Conservation (phyloP, 2,113 vertebrate species). For the Actenoides lindsayi region DNA sequence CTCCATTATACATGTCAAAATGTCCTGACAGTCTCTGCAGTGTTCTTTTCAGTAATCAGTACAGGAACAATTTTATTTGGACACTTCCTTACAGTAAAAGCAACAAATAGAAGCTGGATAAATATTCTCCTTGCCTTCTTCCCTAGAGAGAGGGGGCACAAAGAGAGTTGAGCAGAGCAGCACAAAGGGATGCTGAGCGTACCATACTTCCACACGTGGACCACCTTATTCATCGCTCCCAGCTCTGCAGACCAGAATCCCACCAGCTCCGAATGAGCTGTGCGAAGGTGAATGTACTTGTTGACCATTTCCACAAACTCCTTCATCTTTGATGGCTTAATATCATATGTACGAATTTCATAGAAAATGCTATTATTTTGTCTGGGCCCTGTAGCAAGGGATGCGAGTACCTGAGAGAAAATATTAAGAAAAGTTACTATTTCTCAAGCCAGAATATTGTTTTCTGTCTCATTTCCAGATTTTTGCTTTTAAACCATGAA, state of each 20-base stretch:
- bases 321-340: constrained; percentile 83
- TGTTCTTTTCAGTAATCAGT: background rate
- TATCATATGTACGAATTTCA: constrained; percentile 88
- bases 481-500: background rate
- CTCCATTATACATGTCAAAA: background rate
- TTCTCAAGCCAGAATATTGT: background rate
- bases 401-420: constrained; percentile 43
- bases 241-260: constrained; percentile 91
- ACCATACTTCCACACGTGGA: constrained; percentile 95
- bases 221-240: constrained; percentile 83
- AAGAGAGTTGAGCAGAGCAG: background rate
- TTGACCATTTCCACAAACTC: constrained; percentile 83
- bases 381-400: constrained; percentile 78
- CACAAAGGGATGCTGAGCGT: background rate
- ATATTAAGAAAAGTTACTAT: background rate
- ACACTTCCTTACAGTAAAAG: background rate
- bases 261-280: constrained; percentile 85
- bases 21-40: background rate
- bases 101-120: background rate
- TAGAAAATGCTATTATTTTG: constrained; percentile 82
- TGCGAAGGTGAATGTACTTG: constrained; percentile 84
- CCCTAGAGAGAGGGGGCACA: background rate
- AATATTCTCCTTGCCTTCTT: background rate
- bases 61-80: background rate
- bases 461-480: background rate